Base-by-base conservation (phyloP, 2,888 invertebrate species). In the Nymphalis urticae region DNA sequence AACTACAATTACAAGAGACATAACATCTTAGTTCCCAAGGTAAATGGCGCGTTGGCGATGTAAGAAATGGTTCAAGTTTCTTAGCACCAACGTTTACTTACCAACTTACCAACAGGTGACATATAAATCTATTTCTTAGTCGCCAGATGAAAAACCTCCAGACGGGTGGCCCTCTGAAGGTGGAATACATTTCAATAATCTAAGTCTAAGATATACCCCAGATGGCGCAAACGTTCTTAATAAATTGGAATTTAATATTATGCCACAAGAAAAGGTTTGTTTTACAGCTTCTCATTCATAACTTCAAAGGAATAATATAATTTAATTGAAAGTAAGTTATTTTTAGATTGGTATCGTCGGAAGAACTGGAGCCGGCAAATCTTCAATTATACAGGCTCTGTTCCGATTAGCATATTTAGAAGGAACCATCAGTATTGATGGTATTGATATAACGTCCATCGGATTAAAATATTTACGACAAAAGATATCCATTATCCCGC, bases 341-440 rank as follows among this genome's bases (percentile, higher is more conserved):
- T 70, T 62, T 10, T 72, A 92, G 94, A 86, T 95, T 47, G 95
- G 95, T 1, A 94, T 95, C 50, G 95, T 95, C 4, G 95, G 95
- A 0, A 85, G 95, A 76, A 95, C 95, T 0, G 95, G 95, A 1
- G 95, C 95, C 1, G 95, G 95, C 0, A 95, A 96, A 79, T 95
- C 95, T 1, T 95, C 96, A 1, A 86, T 96, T 58, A 95, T 96
- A 62, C 93, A 94, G 71, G 95, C 95, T 8, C 81, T 97, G 66
- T 96, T 96, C 74, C 81, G 93, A 72, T 77, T 97, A 70, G 95
- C 95, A 0, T 94, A 94, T 75, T 79, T 94, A 32, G 94, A 94
- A 58, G 97, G 97, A 0, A 85, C 85, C 0, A 94, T 97, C 60
- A 79, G 87, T 6, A 96, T 97, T 62, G 97, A 97, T 80, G 95